Evolutionary conservation across 1,140 invertebrate genomes (phyloP), one percentile per base, ranked within the genome.

Genomic region (Hermetia illucens): DNA sequence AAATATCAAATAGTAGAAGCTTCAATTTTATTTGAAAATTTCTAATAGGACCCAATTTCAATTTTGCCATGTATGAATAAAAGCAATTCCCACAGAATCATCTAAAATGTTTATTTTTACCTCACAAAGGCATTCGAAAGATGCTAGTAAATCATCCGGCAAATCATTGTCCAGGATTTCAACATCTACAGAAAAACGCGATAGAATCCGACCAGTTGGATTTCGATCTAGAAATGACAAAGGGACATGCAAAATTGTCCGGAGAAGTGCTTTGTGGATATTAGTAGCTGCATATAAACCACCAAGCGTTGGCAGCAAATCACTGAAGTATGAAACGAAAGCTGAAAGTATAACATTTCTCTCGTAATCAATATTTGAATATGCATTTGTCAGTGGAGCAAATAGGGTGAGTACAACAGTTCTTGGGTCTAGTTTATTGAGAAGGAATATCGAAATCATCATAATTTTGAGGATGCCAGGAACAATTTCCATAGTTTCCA

Each of bases 161-260:
- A 50, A 20, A 9, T 20, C 22, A 52, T 70, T 70, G 61, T 79
- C 76, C 51, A 75, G 45, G 34, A 66, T 63, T 52, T 74, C 71
- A 43, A 75, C 58, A 58, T 81, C 80, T 66, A 76, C 78, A 45
- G 70, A 67, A 60, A 81, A 75, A 45, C 79, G 66, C 58, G 74
- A 77, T 41, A 83, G 55, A 44, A 82, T 68, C 50, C 79, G 65
- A 46, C 81, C 80, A 44, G 65, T 54, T 13, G 81, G 80, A 44
- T 75, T 79, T 34, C 63, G 65, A 60, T 82, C 77, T 63, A 82
- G 83, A 66, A 83, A 84, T n/a, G n/a, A n/a, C n/a, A n/a, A n/a
- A n/a, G 77, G 77, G 38, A 75, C 70, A 53, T 73, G 72, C 54
- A 91, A 63, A 49, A 91, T 68, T 51, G 74, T 74, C 37, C 59